These are phyloP conservation scores for Metaphire vulgaris DNA, from an alignment of 1,140 invertebrate genomes.

Conservation along the genomic window DNA sequence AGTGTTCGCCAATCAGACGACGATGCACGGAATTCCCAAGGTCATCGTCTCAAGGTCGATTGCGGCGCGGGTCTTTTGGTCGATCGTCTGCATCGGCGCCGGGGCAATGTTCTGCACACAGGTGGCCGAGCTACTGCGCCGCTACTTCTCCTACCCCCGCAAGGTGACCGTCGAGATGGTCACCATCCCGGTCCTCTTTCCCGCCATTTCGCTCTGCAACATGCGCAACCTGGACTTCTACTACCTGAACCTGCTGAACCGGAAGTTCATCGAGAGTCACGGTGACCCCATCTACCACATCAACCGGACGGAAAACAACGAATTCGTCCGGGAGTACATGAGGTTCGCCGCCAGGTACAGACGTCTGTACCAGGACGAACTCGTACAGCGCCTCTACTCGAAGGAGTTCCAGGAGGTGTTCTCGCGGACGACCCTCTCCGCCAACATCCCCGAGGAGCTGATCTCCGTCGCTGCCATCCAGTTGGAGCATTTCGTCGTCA, in stretches of 20 bases:
- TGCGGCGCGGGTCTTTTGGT: slow-evolving; percentile 21
- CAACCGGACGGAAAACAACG: slow-evolving; percentile 9
- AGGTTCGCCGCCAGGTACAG: too few relatives aligned
- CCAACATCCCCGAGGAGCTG: slow-evolving; percentile 8
- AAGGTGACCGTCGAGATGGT: slow-evolving; percentile 26
- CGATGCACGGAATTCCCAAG: slow-evolving; percentile 24
- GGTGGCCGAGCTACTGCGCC: slow-evolving; percentile 16
- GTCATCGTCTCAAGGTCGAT: slow-evolving; percentile 14
- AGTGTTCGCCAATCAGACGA: slow-evolving; percentile 19
- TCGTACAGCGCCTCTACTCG: too few relatives aligned
- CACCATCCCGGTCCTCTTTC: slow-evolving; percentile 21
- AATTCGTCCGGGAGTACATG: slow-evolving; percentile 21
- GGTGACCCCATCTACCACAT: slow-evolving; percentile 21
- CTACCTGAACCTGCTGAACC: slow-evolving; percentile 21
- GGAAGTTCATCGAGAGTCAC: slow-evolving; percentile 20
- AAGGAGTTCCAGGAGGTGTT: slow-evolving; percentile 24
- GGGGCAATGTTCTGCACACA: slow-evolving; percentile 24
- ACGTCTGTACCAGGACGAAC: slow-evolving; percentile 18
- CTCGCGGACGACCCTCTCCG: slow-evolving; percentile 15
- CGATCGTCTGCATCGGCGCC: slow-evolving; percentile 18
- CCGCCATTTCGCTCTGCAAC: slow-evolving; percentile 19
- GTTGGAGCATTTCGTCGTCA: slow-evolving; percentile 24
- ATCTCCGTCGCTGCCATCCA: slow-evolving; percentile 12
- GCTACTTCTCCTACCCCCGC: slow-evolving; percentile 24
- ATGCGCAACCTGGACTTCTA: slow-evolving; percentile 24